These are phyloP conservation scores for Poeciliopsis paucimaculata DNA, from an alignment of 2,797 vertebrate species.

Conservation along the genomic window DNA sequence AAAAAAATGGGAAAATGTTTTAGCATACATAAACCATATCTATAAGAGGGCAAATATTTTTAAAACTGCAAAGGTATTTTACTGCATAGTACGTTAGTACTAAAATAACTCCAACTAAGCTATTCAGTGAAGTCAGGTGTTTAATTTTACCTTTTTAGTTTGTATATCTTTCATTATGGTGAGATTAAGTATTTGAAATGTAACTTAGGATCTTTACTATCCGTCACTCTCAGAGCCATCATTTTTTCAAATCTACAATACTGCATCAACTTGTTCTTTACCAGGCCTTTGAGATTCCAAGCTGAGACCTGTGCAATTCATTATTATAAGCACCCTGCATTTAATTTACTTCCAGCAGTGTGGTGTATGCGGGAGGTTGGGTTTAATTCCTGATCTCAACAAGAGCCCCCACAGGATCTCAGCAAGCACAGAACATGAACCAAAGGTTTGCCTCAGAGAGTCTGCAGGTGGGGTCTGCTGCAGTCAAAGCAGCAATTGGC, in stretches of 20 bases:
- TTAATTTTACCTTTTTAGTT: neutral
- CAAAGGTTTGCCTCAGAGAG: conserved; percentile 41
- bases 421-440: conserved; percentile 42
- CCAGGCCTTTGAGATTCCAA: conserved; percentile 18
- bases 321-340: conserved; percentile 35
- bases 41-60: neutral
- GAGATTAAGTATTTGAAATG: neutral
- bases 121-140: neutral
- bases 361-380: conserved; percentile 7
- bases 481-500: conserved; percentile 46
- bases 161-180: neutral
- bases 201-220: neutral
- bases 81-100: conserved; percentile 11
- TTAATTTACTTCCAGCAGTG: conserved; percentile 44
- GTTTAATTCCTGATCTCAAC: conserved; percentile 54
- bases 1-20: neutral
- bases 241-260: conserved; percentile 34
- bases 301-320: conserved; percentile 42
- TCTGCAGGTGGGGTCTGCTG: conserved; percentile 28
- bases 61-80: conserved; percentile 4
- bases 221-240: neutral
- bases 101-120: neutral
- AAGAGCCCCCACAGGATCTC: conserved; percentile 30
- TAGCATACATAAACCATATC: neutral
- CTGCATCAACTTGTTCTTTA: conserved; percentile 4